Percentiles rank a stretch among this genome's conserved stretches.
These are phyloP conservation scores for Elysia crispata DNA, from an alignment of 2,888 invertebrate genomes.

Conservation along the genomic window DNA sequence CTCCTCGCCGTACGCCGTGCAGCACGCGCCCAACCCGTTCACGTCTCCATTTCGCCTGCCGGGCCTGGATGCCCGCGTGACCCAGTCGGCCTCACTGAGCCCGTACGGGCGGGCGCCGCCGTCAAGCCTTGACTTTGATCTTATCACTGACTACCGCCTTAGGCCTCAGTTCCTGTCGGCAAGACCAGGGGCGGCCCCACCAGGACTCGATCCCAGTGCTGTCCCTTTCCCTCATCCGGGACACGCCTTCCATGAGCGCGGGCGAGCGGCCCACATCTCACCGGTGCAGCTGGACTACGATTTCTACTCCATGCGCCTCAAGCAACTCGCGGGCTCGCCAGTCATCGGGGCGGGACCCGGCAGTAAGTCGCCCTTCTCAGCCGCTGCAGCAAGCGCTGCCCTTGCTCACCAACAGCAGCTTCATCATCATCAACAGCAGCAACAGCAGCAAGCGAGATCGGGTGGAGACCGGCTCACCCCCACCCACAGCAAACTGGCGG, in stretches of 20 bases:
- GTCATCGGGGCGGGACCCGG: conserved; percentile 5
- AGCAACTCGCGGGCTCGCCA: conserved; percentile 91
- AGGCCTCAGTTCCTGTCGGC: conserved; percentile 49
- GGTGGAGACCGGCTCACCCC: too few species aligned
- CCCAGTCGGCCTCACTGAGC: conserved; percentile 57
- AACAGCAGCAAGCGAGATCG: background rate
- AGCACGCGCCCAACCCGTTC: conserved; percentile 54
- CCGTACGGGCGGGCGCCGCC: conserved; percentile 87
- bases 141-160: conserved; percentile 75
- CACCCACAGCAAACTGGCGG: conserved; percentile 56
- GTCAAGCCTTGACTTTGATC: conserved; percentile 88
- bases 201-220: conserved; percentile 29
- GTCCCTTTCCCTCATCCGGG: too few species aligned
- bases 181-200: background rate
- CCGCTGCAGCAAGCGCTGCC: conserved; percentile 12
- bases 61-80: conserved; percentile 56
- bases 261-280: conserved; percentile 45
- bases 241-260: conserved; percentile 75
- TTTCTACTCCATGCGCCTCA: conserved; percentile 99
- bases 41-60: conserved; percentile 78
- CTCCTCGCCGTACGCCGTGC: conserved; percentile 55
- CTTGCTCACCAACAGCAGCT: too few species aligned
- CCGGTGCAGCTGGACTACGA: conserved; percentile 80
- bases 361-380: conserved; percentile 53
- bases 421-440: background rate